Evolutionary conservation across 2,113 vertebrate species (phyloP), one percentile per base, ranked within the genome.

Genomic region (Callorhinus ursinus): DNA sequence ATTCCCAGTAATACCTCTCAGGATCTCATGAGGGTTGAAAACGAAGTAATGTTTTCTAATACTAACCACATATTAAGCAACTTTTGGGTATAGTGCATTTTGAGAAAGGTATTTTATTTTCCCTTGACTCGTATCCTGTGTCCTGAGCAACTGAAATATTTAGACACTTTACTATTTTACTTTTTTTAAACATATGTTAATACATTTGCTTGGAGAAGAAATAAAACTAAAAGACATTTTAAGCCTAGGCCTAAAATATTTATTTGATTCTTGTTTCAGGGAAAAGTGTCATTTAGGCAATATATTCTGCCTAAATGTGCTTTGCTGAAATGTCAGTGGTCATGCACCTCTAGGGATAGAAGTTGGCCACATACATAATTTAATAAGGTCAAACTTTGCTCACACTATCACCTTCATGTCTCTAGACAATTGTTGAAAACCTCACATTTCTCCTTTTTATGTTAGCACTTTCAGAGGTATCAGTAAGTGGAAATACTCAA

Each of bases 281-380:
- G 39, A 83, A 33, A 76, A 28, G 6, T 95, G 18, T 77, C 71
- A 84, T 21, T 92, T 86, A 87, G 46, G 42, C 42, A 81, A 28
- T 90, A 9, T 57, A 31, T 87, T 97, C 77, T 97, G 31, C 21
- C 57, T 94, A 88, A 72, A 69, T 84, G 2, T 67, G 46, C 67
- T 87, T 93, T 94, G 12, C 71, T 96, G 61, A 98, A 98, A 97
- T 97, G 93, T 94, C 95, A 97, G 67, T 95, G 57, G 57, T 94
- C 85, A 95, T 19, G 88, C 36, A 51, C 31, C 13, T 84, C 80
- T 86, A 76, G 19, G 77, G 9, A 86, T 55, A 57, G 55, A 76
- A 74, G n/a, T 46, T 87, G 85, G 18, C 36, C 57, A 49, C 19
- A 10, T 36, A 65, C 77, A 5, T 33, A 63, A 94, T 88, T 84